These are phyloP conservation scores for Epinephelus coioides DNA, from an alignment of 2,797 vertebrate genomes.

Conservation along the genomic window DNA sequence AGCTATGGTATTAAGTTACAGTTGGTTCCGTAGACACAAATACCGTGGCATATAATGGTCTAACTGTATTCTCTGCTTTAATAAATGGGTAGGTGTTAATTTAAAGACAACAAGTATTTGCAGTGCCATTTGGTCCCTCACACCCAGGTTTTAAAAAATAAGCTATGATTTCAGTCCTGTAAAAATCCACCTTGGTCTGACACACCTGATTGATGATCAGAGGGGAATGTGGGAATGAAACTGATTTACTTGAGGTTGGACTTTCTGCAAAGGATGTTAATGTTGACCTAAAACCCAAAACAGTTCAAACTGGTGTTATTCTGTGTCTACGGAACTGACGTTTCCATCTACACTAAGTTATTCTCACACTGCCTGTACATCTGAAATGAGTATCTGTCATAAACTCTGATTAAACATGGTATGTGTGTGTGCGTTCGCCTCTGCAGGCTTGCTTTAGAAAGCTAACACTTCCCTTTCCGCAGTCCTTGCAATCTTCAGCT, in stretches of 20 bases:
- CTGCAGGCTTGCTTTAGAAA: conserved; percentile 52
- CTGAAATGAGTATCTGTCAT: conserved; percentile 34
- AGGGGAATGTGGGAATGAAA: conserved; percentile 11
- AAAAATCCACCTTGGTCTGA: conserved; percentile 1
- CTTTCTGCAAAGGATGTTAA: background rate
- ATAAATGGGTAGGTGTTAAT: conserved; percentile 8
- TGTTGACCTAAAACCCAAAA: background rate
- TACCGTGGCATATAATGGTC: conserved; percentile 3
- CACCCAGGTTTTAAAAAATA: background rate
- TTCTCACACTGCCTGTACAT: conserved; percentile 29
- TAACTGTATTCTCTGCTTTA: background rate
- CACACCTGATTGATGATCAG: background rate
- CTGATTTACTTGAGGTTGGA: background rate
- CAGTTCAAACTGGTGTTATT: conserved; percentile 1
- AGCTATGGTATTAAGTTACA: conserved; percentile 26
- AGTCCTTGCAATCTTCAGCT: conserved; percentile 51
- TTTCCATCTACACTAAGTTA: conserved; percentile 22
- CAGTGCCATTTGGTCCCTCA: conserved; percentile 2
- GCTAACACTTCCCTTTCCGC: background rate
- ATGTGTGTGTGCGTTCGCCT: conserved; percentile 24
- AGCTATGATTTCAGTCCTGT: background rate
- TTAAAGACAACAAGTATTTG: conserved; percentile 1
- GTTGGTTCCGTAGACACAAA: conserved; percentile 49
- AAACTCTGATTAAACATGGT: conserved; percentile 19
- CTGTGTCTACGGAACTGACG: conserved; percentile 49